Percentiles rank a stretch among this genome's conserved stretches.
Evolutionary conservation across 2,113 vertebrate species (phyloP).

Genomic region (Genyomyrus donnyi): DNA sequence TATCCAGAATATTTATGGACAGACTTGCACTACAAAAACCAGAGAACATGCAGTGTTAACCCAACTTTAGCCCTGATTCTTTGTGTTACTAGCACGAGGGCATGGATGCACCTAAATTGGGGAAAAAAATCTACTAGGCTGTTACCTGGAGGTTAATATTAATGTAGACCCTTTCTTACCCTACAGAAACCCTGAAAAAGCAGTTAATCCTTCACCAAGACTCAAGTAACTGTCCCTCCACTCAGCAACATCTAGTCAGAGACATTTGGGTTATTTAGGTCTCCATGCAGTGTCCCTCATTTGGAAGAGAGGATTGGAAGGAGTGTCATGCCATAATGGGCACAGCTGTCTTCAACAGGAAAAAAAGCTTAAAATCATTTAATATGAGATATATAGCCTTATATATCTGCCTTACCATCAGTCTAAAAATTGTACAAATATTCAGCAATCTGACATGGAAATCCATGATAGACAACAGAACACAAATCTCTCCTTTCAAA

Average conservation of each 20-base stretch:
- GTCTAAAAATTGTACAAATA: neutral
- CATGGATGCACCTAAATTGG: neutral
- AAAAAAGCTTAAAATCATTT: neutral
- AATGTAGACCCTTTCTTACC: neutral
- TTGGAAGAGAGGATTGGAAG: slow-evolving; percentile 19
- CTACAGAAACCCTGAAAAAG: neutral
- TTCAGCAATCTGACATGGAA: slow-evolving; percentile 6
- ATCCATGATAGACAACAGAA: neutral
- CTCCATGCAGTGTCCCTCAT: neutral
- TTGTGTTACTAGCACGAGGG: neutral
- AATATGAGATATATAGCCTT: neutral
- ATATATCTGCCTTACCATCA: neutral
- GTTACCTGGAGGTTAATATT: neutral
- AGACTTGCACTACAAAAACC: neutral
- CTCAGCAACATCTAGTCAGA: neutral
- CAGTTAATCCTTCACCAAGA: neutral
- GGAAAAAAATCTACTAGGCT: neutral
- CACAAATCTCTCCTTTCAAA: slow-evolving; percentile 6
- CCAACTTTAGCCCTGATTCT: neutral
- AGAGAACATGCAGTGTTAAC: neutral
- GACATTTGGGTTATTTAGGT: neutral
- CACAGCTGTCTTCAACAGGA: neutral
- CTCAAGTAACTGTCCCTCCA: neutral
- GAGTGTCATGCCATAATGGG: neutral
- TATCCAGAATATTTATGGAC: neutral